Percentiles rank a stretch among this genome's conserved stretches.
phyloP scores from a whole-genome alignment of 2,113 vertebrate species.

The Hassar affinis region DNA sequence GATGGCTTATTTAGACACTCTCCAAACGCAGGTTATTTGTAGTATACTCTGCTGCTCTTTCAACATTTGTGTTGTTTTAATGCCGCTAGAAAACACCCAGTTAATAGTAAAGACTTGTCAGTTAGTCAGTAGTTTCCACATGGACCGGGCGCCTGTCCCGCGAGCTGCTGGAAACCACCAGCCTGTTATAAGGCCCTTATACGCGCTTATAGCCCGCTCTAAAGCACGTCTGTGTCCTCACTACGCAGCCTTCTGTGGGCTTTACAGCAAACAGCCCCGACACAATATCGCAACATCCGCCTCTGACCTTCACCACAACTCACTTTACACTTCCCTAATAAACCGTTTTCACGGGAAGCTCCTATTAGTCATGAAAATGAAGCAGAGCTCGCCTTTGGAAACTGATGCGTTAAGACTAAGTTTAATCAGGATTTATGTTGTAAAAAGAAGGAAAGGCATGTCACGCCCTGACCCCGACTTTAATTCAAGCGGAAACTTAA shows the following conservation, averaged over 20 bases:
- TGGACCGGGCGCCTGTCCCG: not conserved
- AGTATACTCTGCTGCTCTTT: not conserved
- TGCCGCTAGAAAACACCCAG: not conserved
- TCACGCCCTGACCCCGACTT: not conserved
- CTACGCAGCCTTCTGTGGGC: not conserved
- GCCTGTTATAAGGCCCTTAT: not conserved
- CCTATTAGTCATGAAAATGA: not conserved
- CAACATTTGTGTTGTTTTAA: not conserved
- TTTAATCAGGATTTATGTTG: not conserved
- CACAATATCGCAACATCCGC: not conserved
- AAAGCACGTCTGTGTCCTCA: too few species aligned
- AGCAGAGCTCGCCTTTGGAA: not conserved
- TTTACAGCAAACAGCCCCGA: not conserved
- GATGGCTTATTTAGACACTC: not conserved
- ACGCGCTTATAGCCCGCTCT: not conserved
- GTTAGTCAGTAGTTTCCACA: not conserved
- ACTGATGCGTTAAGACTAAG: not conserved
- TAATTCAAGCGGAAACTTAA: not conserved
- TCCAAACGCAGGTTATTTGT: not conserved
- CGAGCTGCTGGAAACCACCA: not conserved
- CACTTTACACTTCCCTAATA: not conserved
- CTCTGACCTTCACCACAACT: conserved; percentile 7
- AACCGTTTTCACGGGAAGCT: not conserved
- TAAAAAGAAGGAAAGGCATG: not conserved
- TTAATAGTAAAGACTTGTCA: not conserved